phyloP scores from a whole-genome alignment of 2,888 invertebrate species.

The Lycaena phlaeas region DNA sequence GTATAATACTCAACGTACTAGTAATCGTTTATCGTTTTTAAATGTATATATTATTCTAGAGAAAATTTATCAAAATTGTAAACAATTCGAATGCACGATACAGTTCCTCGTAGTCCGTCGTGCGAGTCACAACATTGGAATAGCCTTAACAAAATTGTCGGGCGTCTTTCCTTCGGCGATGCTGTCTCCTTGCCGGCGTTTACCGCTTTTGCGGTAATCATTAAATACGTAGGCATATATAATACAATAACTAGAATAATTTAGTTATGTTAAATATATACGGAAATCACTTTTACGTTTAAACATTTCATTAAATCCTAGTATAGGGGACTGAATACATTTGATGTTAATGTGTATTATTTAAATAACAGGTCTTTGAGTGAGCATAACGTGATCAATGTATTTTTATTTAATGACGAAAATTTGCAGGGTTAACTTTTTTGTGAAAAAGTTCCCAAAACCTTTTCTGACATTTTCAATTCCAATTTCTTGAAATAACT shows the following conservation, averaged over 20 bases:
- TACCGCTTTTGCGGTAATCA: constrained; percentile 27
- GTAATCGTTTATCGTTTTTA: constrained; percentile 34
- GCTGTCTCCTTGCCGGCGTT: constrained; percentile 44
- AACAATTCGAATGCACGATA: constrained; percentile 64
- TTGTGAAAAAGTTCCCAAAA: no score
- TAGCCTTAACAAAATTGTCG: constrained; percentile 24
- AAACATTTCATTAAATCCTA: constrained; percentile 40
- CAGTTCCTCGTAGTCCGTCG: constrained; percentile 69
- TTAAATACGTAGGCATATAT: constrained; percentile 22
- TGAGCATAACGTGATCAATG: no score
- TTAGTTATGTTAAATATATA: constrained; percentile 36
- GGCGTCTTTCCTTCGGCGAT: constrained; percentile 49
- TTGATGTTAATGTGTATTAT: neutral
- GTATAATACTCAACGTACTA: constrained; percentile 34
- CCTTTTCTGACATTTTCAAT: no score
- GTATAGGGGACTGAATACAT: constrained; percentile 13
- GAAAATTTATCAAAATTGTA: constrained; percentile 54
- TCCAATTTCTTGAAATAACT: no score
- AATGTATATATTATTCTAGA: constrained; percentile 40
- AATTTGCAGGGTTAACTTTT: constrained; percentile 3
- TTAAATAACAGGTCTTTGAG: no score
- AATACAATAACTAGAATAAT: constrained; percentile 46
- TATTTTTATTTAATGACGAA: no score
- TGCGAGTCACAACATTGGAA: constrained; percentile 62
- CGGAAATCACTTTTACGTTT: constrained; percentile 30